Conservation (phyloP, 2,113 vertebrate species). For the Hucho hucho region DNA sequence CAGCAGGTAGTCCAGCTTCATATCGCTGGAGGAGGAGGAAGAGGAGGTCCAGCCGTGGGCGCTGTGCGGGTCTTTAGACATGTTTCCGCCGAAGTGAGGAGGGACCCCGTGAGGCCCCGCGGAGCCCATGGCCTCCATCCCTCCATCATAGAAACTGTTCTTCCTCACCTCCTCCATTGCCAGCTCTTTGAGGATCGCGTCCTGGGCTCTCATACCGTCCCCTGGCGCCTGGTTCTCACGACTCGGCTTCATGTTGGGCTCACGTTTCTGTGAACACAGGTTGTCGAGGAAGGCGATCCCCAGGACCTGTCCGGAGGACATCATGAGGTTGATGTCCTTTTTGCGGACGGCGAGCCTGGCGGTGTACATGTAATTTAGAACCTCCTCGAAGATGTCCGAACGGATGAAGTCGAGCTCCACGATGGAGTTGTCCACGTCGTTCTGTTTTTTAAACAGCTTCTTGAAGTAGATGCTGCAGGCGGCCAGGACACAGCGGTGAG, state of each 20-base stretch:
- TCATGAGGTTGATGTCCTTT: conserved; percentile 95
- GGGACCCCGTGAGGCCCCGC: conserved; percentile 91
- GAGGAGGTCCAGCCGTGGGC: conserved; percentile 67
- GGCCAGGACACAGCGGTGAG: conserved; percentile 90
- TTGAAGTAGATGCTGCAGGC: conserved; percentile 97
- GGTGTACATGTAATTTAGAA: conserved; percentile 96
- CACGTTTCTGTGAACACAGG: conserved; percentile 91
- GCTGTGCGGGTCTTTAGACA: conserved; percentile 79
- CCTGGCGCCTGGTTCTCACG: conserved; percentile 87
- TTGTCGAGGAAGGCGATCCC: conserved; percentile 94
- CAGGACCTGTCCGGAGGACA: conserved; percentile 92
- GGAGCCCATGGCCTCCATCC: conserved; percentile 92
- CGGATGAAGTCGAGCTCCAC: conserved; percentile 96
- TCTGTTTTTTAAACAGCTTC: conserved; percentile 95
- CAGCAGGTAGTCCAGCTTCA: conserved; percentile 97
- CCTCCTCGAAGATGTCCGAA: conserved; percentile 93
- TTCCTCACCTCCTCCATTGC: conserved; percentile 96
- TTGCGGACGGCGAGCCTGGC: conserved; percentile 91
- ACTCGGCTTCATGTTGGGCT: conserved; percentile 85
- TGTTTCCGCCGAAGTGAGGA: conserved; percentile 89
- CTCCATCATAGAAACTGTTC: conserved; percentile 95
- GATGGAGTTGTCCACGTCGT: conserved; percentile 92
- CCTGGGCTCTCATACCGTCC: conserved; percentile 92
- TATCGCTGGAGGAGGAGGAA: conserved; percentile 80
- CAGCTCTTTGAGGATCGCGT: conserved; percentile 93